These are phyloP conservation scores for Zaprionus kolodkinae DNA, from an alignment of 1,140 invertebrate species.

Conservation along the genomic window DNA sequence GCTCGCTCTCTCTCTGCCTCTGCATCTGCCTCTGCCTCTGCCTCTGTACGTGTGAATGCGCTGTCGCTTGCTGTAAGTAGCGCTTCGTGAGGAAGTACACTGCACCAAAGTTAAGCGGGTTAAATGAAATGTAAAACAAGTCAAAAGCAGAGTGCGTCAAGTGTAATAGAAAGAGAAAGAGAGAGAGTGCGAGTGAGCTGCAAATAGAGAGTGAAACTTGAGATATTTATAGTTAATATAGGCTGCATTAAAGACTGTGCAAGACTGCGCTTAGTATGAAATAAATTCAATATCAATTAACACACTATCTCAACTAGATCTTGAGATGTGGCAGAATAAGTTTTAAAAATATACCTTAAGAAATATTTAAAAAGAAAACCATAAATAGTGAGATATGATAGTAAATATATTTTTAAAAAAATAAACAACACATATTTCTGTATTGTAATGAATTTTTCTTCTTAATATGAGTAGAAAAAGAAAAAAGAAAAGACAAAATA, in stretches of 20 bases:
- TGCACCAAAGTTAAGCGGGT: slow-evolving; percentile 26
- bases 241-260: background rate
- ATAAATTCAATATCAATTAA: too few relatives aligned
- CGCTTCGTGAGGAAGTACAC: slow-evolving; percentile 25
- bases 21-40: background rate
- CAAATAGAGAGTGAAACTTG: slow-evolving; percentile 3
- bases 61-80: slow-evolving; percentile 34
- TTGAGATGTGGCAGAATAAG: background rate
- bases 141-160: background rate
- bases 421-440: too few relatives aligned
- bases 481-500: too few relatives aligned
- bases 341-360: background rate
- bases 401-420: too few relatives aligned
- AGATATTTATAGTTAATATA: background rate
- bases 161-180: too few relatives aligned
- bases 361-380: too few relatives aligned
- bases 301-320: too few relatives aligned
- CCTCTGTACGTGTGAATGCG: slow-evolving; percentile 16
- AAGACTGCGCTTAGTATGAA: background rate
- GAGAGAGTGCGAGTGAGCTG: background rate
- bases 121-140: slow-evolving; percentile 6
- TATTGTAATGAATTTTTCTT: too few relatives aligned
- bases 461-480: background rate
- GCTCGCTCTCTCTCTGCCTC: slow-evolving; percentile 27
- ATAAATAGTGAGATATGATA: too few relatives aligned